Evolutionary conservation across 2,797 vertebrate genomes (phyloP).

Genomic region (Taenioides sp.): DNA sequence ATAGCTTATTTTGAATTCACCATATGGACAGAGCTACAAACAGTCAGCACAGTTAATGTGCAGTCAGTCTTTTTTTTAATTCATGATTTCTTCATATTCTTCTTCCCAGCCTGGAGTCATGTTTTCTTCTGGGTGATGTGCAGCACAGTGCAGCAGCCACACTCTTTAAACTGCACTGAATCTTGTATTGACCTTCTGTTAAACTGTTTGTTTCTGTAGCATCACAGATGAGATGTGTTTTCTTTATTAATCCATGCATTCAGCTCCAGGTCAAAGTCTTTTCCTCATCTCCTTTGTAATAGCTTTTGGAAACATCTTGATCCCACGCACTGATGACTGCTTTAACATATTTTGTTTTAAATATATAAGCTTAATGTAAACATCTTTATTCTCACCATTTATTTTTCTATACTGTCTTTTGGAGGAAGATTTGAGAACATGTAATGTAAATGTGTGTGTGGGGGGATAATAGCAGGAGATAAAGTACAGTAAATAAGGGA

Average conservation of each 20-base stretch:
- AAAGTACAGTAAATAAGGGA: too few species aligned
- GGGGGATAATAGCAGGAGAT: too few species aligned
- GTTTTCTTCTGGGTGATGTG: slow-evolving; percentile 47
- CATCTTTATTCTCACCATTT: too few species aligned
- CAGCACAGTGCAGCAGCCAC: slow-evolving; percentile 4
- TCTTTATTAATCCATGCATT: slow-evolving; percentile 38
- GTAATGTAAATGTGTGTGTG: too few species aligned
- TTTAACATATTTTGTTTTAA: background rate
- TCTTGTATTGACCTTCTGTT: slow-evolving; percentile 61
- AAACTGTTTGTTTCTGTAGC: slow-evolving; percentile 33
- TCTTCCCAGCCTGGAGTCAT: slow-evolving; percentile 40
- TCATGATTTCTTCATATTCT: slow-evolving; percentile 54
- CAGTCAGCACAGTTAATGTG: slow-evolving; percentile 41
- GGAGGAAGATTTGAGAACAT: too few species aligned
- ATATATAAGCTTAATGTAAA: background rate
- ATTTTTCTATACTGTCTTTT: too few species aligned
- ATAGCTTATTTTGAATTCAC: slow-evolving; percentile 36
- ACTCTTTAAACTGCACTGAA: slow-evolving; percentile 52
- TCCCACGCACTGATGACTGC: slow-evolving; percentile 19
- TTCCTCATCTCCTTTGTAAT: slow-evolving; percentile 56
- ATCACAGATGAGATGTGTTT: slow-evolving; percentile 38
- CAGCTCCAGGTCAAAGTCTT: slow-evolving; percentile 38
- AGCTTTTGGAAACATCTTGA: slow-evolving; percentile 43
- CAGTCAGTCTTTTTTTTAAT: slow-evolving; percentile 59
- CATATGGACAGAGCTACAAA: slow-evolving; percentile 19